Conservation (phyloP, 2,113 vertebrate species). For the Melozone crissalis region DNA sequence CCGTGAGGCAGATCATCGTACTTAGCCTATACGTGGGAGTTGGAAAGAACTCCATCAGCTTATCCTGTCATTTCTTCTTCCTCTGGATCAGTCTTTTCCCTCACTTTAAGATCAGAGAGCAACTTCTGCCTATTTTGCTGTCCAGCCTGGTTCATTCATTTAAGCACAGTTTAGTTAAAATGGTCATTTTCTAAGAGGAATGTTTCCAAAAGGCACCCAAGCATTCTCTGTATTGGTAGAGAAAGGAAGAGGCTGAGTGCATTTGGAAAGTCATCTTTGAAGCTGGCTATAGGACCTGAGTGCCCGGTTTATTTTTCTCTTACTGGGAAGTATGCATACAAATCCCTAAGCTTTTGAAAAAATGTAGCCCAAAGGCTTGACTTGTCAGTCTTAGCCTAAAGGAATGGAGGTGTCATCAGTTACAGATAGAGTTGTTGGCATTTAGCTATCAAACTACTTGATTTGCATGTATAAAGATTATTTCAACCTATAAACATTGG, state of each 20-base stretch:
- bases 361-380: background rate
- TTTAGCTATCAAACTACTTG: background rate
- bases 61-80: background rate
- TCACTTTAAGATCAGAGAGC: background rate
- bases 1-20: background rate
- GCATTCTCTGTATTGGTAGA: background rate
- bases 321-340: background rate
- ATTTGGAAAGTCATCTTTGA: background rate
- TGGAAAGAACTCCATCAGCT: background rate
- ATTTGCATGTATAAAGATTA: constrained; percentile 19
- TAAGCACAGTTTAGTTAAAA: background rate
- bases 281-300: background rate
- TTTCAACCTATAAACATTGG: background rate
- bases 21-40: constrained; percentile 3
- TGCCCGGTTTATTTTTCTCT: background rate
- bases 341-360: constrained; percentile 7
- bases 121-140: background rate
- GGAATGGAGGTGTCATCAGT: background rate
- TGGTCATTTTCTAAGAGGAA: background rate
- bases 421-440: background rate
- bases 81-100: background rate
- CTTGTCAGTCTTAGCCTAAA: background rate
- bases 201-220: background rate
- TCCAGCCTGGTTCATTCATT: background rate
- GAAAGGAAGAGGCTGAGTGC: background rate